A percentile compares a stretch with the other conserved stretches of the same genome.
Conservation (phyloP, 2,797 vertebrate species). For the Lates japonicus region DNA sequence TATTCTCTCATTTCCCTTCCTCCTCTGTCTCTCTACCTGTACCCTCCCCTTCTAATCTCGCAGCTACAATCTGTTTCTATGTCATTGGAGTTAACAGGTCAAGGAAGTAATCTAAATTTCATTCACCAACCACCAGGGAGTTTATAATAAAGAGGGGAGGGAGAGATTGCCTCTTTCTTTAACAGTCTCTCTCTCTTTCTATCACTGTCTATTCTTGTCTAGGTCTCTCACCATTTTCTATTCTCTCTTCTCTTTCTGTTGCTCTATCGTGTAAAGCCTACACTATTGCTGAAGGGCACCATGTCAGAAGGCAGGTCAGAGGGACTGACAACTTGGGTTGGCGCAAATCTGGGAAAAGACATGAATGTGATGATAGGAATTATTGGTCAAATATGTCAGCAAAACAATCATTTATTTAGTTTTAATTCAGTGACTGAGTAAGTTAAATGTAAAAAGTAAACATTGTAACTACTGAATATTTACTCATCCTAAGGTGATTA, state of each 20-base stretch:
- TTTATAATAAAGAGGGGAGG: constrained; percentile 48
- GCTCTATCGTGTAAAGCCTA: not conserved
- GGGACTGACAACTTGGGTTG: not conserved
- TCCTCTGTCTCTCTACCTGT: not conserved
- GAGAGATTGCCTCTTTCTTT: constrained; percentile 20
- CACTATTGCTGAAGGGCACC: not conserved
- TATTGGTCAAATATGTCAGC: too few species aligned
- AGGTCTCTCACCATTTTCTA: constrained; percentile 2
- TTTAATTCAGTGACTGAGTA: too few species aligned
- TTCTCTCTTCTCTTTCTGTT: constrained; percentile 1
- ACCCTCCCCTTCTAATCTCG: constrained; percentile 37
- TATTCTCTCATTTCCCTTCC: constrained; percentile 28
- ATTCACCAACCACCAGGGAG: constrained; percentile 59
- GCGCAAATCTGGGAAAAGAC: not conserved
- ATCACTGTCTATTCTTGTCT: not conserved
- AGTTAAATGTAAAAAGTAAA: too few species aligned
- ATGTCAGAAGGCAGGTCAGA: not conserved
- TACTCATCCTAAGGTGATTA: not conserved
- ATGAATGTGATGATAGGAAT: too few species aligned
- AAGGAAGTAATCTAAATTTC: constrained; percentile 76
- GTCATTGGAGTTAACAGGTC: constrained; percentile 67
- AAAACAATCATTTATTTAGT: too few species aligned
- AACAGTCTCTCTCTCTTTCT: constrained; percentile 2
- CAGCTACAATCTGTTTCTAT: constrained; percentile 68
- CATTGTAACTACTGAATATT: not conserved